Conservation (phyloP, 2,888 invertebrate genomes). For the Pseudococcus longispinus region DNA sequence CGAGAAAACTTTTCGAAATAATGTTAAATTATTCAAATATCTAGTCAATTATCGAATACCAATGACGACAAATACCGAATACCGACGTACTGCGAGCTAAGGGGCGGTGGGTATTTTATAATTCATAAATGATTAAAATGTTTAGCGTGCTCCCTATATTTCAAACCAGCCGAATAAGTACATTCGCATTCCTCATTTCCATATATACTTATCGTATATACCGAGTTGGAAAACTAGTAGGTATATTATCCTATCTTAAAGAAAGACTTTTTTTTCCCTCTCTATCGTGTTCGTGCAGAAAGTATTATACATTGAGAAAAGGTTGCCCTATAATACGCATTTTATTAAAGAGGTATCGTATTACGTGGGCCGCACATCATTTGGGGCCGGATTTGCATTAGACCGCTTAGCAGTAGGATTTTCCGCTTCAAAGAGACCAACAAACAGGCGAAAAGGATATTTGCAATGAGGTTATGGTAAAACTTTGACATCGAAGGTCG, state of each 20-base stretch:
- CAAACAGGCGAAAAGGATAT: neutral
- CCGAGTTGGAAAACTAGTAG: neutral
- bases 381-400: neutral
- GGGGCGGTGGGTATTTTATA: neutral
- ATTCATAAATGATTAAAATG: neutral
- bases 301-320: neutral
- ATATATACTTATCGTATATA: neutral
- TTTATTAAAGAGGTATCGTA: neutral
- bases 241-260: neutral
- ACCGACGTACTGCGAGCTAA: neutral
- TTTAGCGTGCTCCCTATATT: neutral
- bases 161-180: neutral
- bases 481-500: slow-evolving; percentile 6
- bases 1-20: slow-evolving; percentile 6
- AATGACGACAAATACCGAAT: neutral
- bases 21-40: slow-evolving; percentile 15
- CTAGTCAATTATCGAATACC: slow-evolving; percentile 11
- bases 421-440: neutral
- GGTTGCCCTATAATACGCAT: neutral
- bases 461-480: neutral
- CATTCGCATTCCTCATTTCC: neutral
- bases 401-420: slow-evolving; percentile 1
- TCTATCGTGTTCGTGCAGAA: neutral
- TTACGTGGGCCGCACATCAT: slow-evolving; percentile 16
- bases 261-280: neutral